Conservation (phyloP, 1,140 invertebrate species). For the Ostrea denselamellosa region DNA sequence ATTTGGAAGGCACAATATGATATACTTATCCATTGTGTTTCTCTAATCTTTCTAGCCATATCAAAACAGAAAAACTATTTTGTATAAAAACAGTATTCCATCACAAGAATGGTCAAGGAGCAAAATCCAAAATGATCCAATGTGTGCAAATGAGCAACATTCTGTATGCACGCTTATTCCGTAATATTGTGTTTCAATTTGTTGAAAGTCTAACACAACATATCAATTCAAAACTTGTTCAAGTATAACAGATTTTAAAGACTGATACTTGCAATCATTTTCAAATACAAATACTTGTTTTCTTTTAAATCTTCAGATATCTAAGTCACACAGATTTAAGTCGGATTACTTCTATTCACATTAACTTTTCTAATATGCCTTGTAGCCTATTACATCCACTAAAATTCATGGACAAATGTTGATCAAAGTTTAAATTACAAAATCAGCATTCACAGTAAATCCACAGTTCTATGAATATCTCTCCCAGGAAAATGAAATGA, state of each 20-base stretch:
- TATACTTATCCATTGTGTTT: not conserved
- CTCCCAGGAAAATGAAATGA: not conserved
- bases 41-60: no score
- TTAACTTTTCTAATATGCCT: not conserved
- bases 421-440: not conserved
- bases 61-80: no score
- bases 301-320: not conserved
- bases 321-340: slow-evolving; percentile 1
- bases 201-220: not conserved
- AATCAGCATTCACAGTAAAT: not conserved
- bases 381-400: not conserved
- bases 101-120: not conserved
- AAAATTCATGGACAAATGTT: not conserved
- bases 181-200: not conserved
- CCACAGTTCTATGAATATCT: not conserved
- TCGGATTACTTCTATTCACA: not conserved
- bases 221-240: not conserved
- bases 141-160: not conserved
- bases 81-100: not conserved
- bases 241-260: not conserved
- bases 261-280: not conserved
- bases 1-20: not conserved
- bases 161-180: not conserved
- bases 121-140: not conserved
- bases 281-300: not conserved